Conservation (phyloP, 2,113 vertebrate species). For the Erythrocebus patas region DNA sequence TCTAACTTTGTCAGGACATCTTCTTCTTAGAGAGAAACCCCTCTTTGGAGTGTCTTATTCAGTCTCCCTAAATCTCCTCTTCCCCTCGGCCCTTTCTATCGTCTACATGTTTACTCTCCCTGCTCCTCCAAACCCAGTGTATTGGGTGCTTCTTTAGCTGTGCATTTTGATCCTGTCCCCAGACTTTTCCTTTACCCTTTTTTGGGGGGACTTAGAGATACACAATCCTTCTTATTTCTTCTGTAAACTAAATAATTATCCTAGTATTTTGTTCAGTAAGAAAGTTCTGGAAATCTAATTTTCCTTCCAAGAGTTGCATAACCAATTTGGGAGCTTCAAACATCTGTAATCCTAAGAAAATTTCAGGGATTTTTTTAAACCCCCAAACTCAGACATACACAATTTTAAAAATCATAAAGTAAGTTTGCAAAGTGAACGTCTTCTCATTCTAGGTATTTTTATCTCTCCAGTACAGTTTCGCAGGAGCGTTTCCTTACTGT, state of each 20-base stretch:
- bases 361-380: neutral
- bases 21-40: neutral
- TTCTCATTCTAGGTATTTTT: conserved; percentile 50
- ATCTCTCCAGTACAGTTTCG: neutral
- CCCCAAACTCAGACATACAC: neutral
- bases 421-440: neutral
- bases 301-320: neutral
- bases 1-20: neutral
- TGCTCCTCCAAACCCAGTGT: neutral
- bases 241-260: neutral
- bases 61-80: neutral
- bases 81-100: neutral
- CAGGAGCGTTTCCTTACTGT: neutral
- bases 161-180: neutral
- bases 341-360: conserved; percentile 35
- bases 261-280: conserved; percentile 31
- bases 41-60: neutral
- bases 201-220: neutral
- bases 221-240: neutral
- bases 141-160: neutral
- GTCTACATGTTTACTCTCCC: neutral
- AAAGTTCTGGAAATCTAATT: conserved; percentile 50
- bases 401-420: neutral
- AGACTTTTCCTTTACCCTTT: neutral
- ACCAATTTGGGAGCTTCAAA: neutral